Percentiles rank a stretch among this genome's conserved stretches.
Conservation (phyloP, 2,888 invertebrate genomes). For the Augiades crinisus region DNA sequence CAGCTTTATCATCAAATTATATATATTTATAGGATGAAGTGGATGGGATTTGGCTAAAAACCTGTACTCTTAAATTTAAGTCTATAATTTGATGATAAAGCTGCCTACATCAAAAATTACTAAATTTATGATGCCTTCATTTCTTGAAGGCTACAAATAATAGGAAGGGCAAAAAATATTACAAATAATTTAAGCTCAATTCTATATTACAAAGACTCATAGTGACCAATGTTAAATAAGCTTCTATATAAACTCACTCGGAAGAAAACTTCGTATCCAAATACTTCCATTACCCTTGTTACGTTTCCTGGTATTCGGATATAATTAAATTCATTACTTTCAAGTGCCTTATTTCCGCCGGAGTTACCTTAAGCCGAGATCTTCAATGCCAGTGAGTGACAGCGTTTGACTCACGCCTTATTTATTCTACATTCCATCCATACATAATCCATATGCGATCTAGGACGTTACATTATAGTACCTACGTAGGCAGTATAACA, state of each 20-base stretch:
- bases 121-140: too few species aligned
- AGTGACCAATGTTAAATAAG: too few species aligned
- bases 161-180: too few species aligned
- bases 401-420: background rate
- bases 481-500: background rate
- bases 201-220: too few species aligned
- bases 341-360: conserved; percentile 22
- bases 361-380: conserved; percentile 10
- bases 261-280: background rate
- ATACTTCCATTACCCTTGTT: conserved; percentile 13
- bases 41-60: too few species aligned
- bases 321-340: conserved; percentile 23
- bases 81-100: too few species aligned
- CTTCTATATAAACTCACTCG: background rate
- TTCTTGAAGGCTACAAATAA: too few species aligned
- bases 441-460: background rate
- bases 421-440: background rate
- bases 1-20: too few species aligned
- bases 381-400: conserved; percentile 15
- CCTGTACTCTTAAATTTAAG: too few species aligned
- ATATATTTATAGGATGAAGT: too few species aligned
- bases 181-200: too few species aligned
- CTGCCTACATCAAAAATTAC: too few species aligned
- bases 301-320: conserved; percentile 14
- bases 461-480: background rate